These are phyloP conservation scores for Nestor notabilis DNA, from an alignment of 2,113 vertebrate genomes.

Conservation along the genomic window DNA sequence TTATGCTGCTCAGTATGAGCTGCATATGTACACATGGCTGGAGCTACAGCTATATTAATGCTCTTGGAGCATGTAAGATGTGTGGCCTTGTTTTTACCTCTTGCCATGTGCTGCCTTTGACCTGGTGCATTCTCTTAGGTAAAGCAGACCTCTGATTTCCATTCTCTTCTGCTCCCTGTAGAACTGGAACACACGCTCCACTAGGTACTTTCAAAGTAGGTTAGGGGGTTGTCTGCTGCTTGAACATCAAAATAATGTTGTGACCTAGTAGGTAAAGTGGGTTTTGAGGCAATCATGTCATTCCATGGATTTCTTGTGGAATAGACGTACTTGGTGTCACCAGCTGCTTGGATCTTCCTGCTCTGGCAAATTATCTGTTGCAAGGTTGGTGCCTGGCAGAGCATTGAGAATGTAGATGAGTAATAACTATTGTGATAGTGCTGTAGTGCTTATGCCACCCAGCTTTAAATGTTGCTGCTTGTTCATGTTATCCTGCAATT, in stretches of 20 bases:
- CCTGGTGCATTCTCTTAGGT: neutral
- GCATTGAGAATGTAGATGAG: neutral
- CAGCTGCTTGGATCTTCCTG: neutral
- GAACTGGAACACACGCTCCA: neutral
- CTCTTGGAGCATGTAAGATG: neutral
- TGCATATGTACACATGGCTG: fast-evolving
- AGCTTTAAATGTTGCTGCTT: neutral
- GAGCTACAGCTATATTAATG: neutral
- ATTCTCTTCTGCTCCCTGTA: neutral
- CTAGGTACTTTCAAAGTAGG: neutral
- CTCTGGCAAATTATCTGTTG: neutral
- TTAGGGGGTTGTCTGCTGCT: neutral
- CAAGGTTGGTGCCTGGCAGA: neutral
- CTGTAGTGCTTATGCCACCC: neutral
- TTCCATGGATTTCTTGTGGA: neutral
- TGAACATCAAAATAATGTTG: neutral
- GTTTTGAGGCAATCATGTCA: neutral
- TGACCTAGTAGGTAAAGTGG: neutral
- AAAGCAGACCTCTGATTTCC: neutral
- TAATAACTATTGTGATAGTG: neutral
- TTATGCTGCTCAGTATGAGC: neutral
- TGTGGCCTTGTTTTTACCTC: neutral
- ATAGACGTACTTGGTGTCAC: neutral
- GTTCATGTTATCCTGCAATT: neutral
- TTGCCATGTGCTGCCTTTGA: neutral